Percentiles rank a stretch among this genome's conserved stretches.
Conservation (phyloP, 1,140 invertebrate species). For the Muscidifurax raptorellus region DNA sequence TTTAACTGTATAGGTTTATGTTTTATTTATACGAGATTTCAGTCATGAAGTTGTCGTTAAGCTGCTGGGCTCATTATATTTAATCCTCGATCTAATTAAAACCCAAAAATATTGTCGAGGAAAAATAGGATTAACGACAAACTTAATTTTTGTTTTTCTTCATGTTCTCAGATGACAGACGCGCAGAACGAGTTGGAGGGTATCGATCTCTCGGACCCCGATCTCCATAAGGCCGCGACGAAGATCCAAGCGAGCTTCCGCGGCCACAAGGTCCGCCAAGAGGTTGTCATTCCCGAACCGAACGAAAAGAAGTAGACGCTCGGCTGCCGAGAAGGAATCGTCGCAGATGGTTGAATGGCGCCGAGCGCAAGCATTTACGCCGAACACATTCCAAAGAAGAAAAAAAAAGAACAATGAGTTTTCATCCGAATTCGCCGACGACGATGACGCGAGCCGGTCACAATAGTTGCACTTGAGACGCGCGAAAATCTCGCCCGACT, state of each 20-base stretch:
- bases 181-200: conserved; percentile 83
- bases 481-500: conserved; percentile 3
- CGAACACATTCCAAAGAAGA: conserved; percentile 44
- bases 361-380: conserved; percentile 46
- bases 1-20: no score
- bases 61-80: no score
- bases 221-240: conserved; percentile 92
- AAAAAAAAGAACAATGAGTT: conserved; percentile 23
- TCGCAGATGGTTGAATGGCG: background rate
- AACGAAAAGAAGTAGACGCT: conserved; percentile 68
- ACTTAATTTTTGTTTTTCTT: conserved; percentile 14
- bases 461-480: background rate
- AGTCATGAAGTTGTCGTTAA: no score
- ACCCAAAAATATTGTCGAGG: no score
- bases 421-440: conserved; percentile 23
- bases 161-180: conserved; percentile 68
- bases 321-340: conserved; percentile 28
- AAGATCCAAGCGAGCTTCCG: conserved; percentile 96
- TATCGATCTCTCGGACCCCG: conserved; percentile 89
- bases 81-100: no score
- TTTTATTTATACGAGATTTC: no score
- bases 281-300: conserved; percentile 66
- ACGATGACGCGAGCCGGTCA: conserved; percentile 1
- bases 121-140: background rate
- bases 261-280: conserved; percentile 91